Conservation (phyloP, 2,888 invertebrate genomes). For the Scaptodrosophila latifasciaeformis region DNA sequence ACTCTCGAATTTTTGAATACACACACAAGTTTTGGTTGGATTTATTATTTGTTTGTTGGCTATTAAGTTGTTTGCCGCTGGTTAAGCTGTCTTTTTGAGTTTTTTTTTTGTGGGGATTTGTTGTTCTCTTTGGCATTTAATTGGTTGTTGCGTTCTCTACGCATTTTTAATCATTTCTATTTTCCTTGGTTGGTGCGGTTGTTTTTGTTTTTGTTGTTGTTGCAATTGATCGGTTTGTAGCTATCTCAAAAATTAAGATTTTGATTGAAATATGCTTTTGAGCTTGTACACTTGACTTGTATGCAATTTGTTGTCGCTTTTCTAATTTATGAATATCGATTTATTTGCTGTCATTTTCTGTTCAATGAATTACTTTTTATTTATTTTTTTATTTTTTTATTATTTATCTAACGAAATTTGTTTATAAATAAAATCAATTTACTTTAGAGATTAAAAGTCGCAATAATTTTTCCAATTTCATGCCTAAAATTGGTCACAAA, state of each 20-base stretch:
- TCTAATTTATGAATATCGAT: conserved; percentile 30
- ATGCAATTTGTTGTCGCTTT: conserved; percentile 3
- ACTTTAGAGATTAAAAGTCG: too few relatives aligned
- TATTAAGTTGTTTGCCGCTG: neutral
- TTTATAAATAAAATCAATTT: too few relatives aligned
- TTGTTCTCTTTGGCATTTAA: conserved; percentile 27
- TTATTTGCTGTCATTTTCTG: conserved; percentile 44
- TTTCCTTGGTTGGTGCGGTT: conserved; percentile 20
- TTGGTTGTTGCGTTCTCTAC: conserved; percentile 46
- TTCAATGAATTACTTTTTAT: too few relatives aligned
- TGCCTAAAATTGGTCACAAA: too few relatives aligned
- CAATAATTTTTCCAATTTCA: too few relatives aligned
- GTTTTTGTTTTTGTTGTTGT: conserved; percentile 43
- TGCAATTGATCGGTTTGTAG: too few relatives aligned
- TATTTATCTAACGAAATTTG: conserved; percentile 15
- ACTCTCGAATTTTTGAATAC: too few relatives aligned
- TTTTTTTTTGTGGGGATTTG: conserved; percentile 2
- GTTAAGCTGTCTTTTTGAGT: neutral
- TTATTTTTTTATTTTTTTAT: conserved; percentile 5
- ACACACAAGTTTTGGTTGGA: too few relatives aligned
- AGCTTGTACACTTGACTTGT: neutral
- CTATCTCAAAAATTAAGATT: too few relatives aligned
- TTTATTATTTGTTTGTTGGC: too few relatives aligned
- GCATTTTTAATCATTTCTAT: conserved; percentile 28
- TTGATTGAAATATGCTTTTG: conserved; percentile 41